Base-by-base conservation (phyloP, 2,113 vertebrate species). In the Hippocampus comes region DNA sequence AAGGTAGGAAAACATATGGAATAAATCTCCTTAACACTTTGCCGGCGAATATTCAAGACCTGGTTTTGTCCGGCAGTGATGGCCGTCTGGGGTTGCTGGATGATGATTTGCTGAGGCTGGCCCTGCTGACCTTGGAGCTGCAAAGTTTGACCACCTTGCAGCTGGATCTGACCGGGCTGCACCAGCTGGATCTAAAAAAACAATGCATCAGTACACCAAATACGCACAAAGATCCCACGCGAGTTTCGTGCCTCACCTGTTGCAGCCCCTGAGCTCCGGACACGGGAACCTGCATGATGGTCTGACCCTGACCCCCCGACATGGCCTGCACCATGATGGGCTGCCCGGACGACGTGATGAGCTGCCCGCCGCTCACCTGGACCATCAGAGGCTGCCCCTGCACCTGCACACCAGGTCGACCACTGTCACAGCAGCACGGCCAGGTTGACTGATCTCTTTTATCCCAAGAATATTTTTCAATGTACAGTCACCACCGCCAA, bases 321-420 rank as follows among this genome's bases (percentile, higher is more conserved):
- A 99, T 97, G 59, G 97, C 97, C 89, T 99, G 97, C 60, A 99
- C 97, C 97, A 99, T 99, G 87, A 99, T 98, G 14, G 97, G 97
- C 79, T 99, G 97, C 12, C 97, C 97, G 2, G 96, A 97, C 7
- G 97, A 98, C 7, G 97, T 99, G 89, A 99, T 98, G 78, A 99
- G 93, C 84, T 99, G 97, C 20, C 97, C 97, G 10, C 97, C 97
- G 83, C 97, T 99, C 75, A 99, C 97, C 86, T 99, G 97, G 5
- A 99, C 97, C 97, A 99, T 99, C 61, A 99, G 91, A 0, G 97
- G 97, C 63, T 99, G 97, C 42, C 97, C 96, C 86, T 98, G 96
- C 42, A 99, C 96, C 97, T 97, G 48, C 25, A 74, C 18, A 30
- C 30, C 67, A 75, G 66, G 88, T 56, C 75, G 20, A 70, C 21